phyloP scores from a whole-genome alignment of 2,797 vertebrate species.

The Pantherophis vulpinus region DNA sequence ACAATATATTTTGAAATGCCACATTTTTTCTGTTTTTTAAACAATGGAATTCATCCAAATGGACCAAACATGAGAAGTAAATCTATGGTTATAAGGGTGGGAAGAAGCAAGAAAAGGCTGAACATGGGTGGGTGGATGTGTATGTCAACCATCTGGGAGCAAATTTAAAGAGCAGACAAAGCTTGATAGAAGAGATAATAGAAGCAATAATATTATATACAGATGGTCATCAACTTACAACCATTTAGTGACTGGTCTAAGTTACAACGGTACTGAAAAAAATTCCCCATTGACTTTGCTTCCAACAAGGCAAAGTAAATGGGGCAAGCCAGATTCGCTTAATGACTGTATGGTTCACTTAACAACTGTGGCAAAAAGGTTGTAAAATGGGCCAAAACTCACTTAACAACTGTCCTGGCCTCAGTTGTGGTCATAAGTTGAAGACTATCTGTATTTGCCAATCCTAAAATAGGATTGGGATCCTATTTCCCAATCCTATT shows the following conservation, averaged over 20 bases:
- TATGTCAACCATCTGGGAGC: neutral
- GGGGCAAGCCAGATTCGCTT: neutral
- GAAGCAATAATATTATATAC: neutral
- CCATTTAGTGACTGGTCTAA: neutral
- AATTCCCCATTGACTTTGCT: neutral
- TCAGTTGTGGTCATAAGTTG: neutral
- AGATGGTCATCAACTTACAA: neutral
- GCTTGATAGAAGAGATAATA: neutral
- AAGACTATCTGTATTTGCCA: neutral
- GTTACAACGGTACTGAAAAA: neutral
- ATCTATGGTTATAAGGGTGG: neutral
- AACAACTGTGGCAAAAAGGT: neutral
- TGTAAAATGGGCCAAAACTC: neutral
- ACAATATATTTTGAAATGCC: neutral
- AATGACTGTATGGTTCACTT: neutral
- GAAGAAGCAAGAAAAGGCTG: neutral
- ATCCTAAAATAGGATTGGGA: neutral
- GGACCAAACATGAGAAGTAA: neutral
- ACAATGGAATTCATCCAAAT: neutral
- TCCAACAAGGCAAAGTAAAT: neutral
- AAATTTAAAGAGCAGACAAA: neutral
- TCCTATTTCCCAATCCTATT: too few species aligned
- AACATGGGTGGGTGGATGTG: neutral
- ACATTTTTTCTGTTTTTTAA: neutral
- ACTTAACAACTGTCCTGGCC: neutral